These are phyloP conservation scores for Aporophyla lueneburgensis DNA, from an alignment of 2,888 invertebrate genomes.

Conservation along the genomic window DNA sequence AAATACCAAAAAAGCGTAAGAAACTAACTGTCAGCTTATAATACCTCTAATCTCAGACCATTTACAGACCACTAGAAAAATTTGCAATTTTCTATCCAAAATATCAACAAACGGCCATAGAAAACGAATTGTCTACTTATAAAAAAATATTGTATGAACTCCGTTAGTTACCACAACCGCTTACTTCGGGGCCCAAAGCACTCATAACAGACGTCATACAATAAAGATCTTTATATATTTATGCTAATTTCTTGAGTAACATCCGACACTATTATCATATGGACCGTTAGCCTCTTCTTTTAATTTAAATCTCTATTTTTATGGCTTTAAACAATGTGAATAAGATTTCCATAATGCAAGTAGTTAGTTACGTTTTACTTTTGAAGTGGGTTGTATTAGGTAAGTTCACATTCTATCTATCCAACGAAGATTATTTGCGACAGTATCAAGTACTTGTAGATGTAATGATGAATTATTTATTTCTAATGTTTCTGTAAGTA, in stretches of 20 bases:
- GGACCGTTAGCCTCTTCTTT: constrained; percentile 46
- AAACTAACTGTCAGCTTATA: not conserved
- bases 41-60: no score
- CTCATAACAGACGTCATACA: constrained; percentile 22
- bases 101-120: no score
- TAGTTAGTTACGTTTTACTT: not conserved
- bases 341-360: constrained; percentile 7
- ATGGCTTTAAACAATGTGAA: constrained; percentile 26
- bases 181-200: constrained; percentile 35
- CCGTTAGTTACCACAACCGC: constrained; percentile 1
- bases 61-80: not conserved
- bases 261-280: constrained; percentile 37
- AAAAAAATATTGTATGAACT: not conserved
- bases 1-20: not conserved
- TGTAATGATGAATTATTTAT: no score
- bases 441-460: no score
- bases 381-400: not conserved
- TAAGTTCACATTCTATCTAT: not conserved
- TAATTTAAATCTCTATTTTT: constrained; percentile 44
- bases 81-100: not conserved
- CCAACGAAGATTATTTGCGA: not conserved
- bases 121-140: not conserved
- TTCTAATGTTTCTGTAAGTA: no score
- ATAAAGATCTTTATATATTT: constrained; percentile 55
- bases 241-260: constrained; percentile 58